These are phyloP conservation scores for Syngnathus scovelli DNA, from an alignment of 2,113 vertebrate species.

Conservation along the genomic window DNA sequence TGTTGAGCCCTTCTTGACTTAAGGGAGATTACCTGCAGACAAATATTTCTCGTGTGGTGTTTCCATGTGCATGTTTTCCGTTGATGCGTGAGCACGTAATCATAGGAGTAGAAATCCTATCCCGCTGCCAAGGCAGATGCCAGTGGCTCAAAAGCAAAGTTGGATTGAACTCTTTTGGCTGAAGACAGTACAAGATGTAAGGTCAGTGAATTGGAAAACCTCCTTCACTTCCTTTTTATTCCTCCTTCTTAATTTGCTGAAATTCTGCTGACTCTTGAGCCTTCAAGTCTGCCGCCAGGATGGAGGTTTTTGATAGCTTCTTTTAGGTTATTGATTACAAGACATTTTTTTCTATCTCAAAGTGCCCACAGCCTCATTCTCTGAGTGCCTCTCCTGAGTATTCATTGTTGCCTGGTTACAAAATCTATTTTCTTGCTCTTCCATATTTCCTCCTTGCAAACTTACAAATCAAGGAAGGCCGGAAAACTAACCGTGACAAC, in stretches of 20 bases:
- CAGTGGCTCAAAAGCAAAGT: neutral
- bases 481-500: neutral
- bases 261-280: slow-evolving; percentile 1
- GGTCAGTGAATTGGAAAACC: neutral
- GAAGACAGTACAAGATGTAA: neutral
- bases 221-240: neutral
- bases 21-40: slow-evolving; percentile 35
- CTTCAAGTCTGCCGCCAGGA: slow-evolving; percentile 3
- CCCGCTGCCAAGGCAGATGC: neutral
- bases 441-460: slow-evolving; percentile 2
- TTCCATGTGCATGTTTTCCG: slow-evolving; percentile 23
- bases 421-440: slow-evolving; percentile 1
- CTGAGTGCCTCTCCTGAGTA: neutral
- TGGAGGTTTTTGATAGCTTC: slow-evolving; percentile 3
- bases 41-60: slow-evolving; percentile 10
- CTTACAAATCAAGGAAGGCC: slow-evolving; percentile 1
- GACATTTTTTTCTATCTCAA: neutral
- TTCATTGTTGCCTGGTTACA: slow-evolving; percentile 5
- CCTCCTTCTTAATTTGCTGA: slow-evolving; percentile 5
- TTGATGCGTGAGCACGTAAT: neutral
- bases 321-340: slow-evolving; percentile 4
- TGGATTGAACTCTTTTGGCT: neutral
- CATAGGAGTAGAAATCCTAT: neutral
- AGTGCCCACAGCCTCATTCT: neutral
- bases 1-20: slow-evolving; percentile 51